phyloP scores from a whole-genome alignment of 2,113 vertebrate species.

The Vidua chalybeata region DNA sequence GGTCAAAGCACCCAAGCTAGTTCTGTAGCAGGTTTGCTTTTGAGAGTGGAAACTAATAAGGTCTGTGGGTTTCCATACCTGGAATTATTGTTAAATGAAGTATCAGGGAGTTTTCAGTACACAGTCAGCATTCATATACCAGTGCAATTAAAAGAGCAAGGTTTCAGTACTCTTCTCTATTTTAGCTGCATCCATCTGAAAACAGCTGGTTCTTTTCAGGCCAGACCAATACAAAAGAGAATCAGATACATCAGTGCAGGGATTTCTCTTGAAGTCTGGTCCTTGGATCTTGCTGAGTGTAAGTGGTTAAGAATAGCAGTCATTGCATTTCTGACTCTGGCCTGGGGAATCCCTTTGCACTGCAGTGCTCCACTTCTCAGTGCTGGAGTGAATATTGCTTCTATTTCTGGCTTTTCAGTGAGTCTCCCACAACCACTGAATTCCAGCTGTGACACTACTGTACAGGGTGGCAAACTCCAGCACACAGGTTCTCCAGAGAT shows the following conservation, averaged over 20 bases:
- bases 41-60: neutral
- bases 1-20: neutral
- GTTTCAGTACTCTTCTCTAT: neutral
- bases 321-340: neutral
- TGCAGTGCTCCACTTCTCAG: neutral
- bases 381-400: neutral
- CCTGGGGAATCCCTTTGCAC: neutral
- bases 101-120: neutral
- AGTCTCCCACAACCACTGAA: neutral
- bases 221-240: neutral
- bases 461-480: neutral
- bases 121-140: neutral
- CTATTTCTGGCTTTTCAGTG: neutral
- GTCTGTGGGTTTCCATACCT: neutral
- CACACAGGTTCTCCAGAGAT: neutral
- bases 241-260: neutral
- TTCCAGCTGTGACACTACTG: neutral
- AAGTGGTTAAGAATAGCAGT: slow-evolving; percentile 1
- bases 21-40: neutral
- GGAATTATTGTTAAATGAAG: neutral
- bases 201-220: neutral
- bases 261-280: neutral
- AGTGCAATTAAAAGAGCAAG: neutral
- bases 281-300: neutral
- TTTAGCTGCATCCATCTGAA: neutral